phyloP scores from a whole-genome alignment of 92 coral and sea anemone genomes.

The Nematostella vectensis region DNA sequence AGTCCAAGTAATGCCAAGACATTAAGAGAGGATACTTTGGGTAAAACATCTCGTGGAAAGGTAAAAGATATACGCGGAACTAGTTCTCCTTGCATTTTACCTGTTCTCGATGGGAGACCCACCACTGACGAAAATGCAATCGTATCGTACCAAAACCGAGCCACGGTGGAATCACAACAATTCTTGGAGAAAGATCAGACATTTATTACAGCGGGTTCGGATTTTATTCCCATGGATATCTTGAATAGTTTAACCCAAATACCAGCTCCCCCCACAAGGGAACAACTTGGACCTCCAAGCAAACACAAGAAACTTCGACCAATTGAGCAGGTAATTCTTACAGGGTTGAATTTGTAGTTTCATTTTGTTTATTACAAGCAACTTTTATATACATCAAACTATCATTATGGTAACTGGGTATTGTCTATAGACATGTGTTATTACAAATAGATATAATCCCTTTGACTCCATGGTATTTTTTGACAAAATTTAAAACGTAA shows the following conservation, averaged over 20 bases:
- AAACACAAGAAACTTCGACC: constrained; percentile 72
- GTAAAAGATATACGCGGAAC: constrained; percentile 48
- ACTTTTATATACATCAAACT: no score
- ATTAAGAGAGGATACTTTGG: constrained; percentile 16
- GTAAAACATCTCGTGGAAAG: constrained; percentile 46
- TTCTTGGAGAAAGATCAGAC: constrained; percentile 42
- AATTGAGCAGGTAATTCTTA: constrained; percentile 22
- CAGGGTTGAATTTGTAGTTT: neutral
- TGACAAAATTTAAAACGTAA: no score
- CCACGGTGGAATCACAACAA: constrained; percentile 4
- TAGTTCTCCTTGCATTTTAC: constrained; percentile 77
- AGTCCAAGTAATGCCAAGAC: constrained; percentile 36
- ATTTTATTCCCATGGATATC: constrained; percentile 90
- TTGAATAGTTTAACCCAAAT: constrained; percentile 85
- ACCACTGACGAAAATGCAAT: constrained; percentile 32
- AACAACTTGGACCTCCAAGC: constrained; percentile 81
- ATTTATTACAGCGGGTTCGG: constrained; percentile 61
- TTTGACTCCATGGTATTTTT: no score
- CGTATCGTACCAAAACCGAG: constrained; percentile 22
- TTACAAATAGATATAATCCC: no score
- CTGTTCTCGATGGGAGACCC: constrained; percentile 67
- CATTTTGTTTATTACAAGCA: neutral
- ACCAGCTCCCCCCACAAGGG: constrained; percentile 84
- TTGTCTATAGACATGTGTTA: no score
- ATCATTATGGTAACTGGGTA: no score